These are phyloP conservation scores for Brachionus paranguensis DNA, from an alignment of 1,140 invertebrate species.

Conservation along the genomic window DNA sequence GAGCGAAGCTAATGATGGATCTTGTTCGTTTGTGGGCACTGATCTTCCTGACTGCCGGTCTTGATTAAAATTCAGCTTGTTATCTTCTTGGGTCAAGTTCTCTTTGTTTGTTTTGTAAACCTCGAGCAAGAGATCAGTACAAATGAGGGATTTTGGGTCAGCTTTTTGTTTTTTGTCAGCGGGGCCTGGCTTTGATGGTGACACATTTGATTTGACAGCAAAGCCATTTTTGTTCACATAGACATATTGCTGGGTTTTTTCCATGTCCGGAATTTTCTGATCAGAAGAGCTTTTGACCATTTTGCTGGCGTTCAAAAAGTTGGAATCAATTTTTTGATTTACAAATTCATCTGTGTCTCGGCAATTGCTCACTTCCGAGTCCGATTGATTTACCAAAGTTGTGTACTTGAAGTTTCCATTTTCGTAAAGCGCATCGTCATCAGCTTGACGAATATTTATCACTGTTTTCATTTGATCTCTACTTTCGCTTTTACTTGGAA, in stretches of 20 bases:
- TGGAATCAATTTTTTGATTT: not conserved
- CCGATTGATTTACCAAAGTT: not conserved
- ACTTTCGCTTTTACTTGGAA: not conserved
- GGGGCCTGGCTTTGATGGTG: not conserved
- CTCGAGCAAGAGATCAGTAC: slow-evolving; percentile 18
- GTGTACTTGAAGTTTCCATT: slow-evolving; percentile 24
- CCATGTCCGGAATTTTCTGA: slow-evolving; percentile 14
- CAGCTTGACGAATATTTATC: not conserved
- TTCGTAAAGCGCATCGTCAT: not conserved
- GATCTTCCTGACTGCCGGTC: slow-evolving; percentile 28
- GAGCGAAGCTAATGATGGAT: not conserved
- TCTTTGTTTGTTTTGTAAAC: slow-evolving; percentile 20
- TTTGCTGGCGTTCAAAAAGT: not conserved
- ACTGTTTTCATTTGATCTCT: not conserved
- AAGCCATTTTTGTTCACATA: slow-evolving; percentile 24
- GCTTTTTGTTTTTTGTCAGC: not conserved
- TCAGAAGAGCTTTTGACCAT: not conserved
- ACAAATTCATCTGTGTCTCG: not conserved
- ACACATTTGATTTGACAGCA: not conserved
- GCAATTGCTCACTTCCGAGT: not conserved
- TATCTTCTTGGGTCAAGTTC: not conserved
- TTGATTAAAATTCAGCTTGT: not conserved
- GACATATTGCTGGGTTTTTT: not conserved
- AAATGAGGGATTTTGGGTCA: not conserved
- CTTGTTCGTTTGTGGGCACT: not conserved